Base-by-base conservation (phyloP, 2,888 invertebrate genomes). In the Limnephilus marmoratus region DNA sequence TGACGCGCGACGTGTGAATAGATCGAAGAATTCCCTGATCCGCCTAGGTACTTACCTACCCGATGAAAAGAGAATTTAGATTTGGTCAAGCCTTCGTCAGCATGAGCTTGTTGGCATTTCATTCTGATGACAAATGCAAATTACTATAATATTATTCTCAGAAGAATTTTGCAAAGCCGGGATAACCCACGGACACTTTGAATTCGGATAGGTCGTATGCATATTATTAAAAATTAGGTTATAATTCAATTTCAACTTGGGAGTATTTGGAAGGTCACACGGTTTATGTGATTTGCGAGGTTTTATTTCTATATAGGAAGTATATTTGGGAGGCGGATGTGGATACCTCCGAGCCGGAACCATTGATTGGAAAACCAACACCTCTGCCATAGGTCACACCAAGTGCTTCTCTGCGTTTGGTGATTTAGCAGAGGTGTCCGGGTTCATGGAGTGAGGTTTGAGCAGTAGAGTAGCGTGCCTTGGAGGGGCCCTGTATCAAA, bases 71-170 rank as follows among this genome's bases (percentile, higher is more conserved):
- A 83, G 83, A 83, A 83, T 83, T 37, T 18, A 83, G 37, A 37
- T 83, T 83, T 83, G 83, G 80, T 37, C 81, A 41, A 89, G 88
- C 88, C 68, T 89, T 89, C 88, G 81, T 34, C 34, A n/a, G 41
- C 85, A 24, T 9, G 31, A n/a, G 87, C 87, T 29, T 49, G 87
- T 53, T 87, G 87, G 87, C 87, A 87, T 87, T 68, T 68, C 29
- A 24, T 37, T 34, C 80, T 31, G 81, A 89, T 80, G 88, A 89
- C 80, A 89, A 89, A 89, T 89, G 88, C 37, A 89, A 89, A 89
- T 89, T 80, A 86, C n/a, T 45, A 86, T 13, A 45, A 68, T 68
- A 68, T 68, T 68, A 68, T 68, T 68, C 86, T 41, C 86, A 13
- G 29, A 86, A 86, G 12, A 41, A 49, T 41, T 49, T 45, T 45